Base-by-base conservation (phyloP, 2,888 invertebrate species). In the Spilosoma lubricipeda region DNA sequence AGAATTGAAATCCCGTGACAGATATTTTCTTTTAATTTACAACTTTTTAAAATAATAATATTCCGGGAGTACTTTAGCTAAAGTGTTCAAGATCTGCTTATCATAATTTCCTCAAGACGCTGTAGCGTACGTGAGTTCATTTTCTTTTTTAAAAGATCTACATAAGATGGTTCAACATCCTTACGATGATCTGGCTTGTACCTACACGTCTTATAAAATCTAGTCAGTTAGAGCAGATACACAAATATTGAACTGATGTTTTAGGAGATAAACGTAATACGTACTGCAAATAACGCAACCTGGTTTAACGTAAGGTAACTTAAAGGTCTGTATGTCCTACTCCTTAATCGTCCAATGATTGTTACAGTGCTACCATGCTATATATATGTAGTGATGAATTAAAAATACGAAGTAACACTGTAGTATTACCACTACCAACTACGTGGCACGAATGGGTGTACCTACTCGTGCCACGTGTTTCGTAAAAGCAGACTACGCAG, bases 11-110 rank as follows among this genome's bases (percentile, higher is more conserved):
- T 3, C 4, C 15, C 13, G 11, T n/a, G 56, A 13, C 3, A 27
- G 56, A 56, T n/a, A 56, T n/a, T 56, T 13, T n/a, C 3, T 11
- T 56, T 56, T n/a, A n/a, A n/a, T n/a, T n/a, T n/a, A n/a, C n/a
- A n/a, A n/a, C 1, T 39, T 39, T 63, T 30, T 63, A 30, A 63
- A 63, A 30, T 30, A 63, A 7, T 30, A 18, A 63, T 63, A 30
- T 30, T 63, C 8, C 63, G 30, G 18, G 30, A 67, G 42, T 27
- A 27, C 27, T 42, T 42, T 67, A 39, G 15, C n/a, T 30, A 48
- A 52, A 76, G 76, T 76, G 65, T 71, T 75, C 39, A 56, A 78
- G 70, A 72, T 74, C 23, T 81, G 71, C 77, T 80, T 81, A 76
- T 81, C 74, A 64, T 27, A 65, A 48, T 67, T 67, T 67, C 20